Conservation (phyloP, 2,797 vertebrate genomes). For the Eulemur coronatus region DNA sequence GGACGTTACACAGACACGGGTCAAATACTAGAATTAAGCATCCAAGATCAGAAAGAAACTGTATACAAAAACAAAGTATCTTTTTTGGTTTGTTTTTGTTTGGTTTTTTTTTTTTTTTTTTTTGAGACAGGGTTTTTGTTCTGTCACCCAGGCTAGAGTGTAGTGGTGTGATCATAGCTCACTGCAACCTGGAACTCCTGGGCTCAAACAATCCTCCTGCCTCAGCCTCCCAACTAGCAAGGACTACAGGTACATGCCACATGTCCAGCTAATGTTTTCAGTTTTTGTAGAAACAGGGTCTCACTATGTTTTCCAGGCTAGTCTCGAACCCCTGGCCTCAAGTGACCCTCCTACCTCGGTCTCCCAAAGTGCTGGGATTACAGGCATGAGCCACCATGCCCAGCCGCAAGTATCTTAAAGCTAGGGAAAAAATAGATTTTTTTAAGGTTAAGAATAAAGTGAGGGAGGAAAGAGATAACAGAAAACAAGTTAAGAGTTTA, state of each 20-base stretch:
- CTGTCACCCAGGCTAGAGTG: not conserved
- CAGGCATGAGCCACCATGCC: not conserved
- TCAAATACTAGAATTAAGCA: slow-evolving; percentile 7
- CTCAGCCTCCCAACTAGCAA: not conserved
- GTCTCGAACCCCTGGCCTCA: not conserved
- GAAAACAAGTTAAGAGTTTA: not conserved
- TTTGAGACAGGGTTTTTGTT: not conserved
- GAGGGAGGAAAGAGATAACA: not conserved
- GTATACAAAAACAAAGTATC: not conserved
- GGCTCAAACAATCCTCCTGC: not conserved
- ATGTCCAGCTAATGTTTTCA: not conserved
- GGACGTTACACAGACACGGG: not conserved
- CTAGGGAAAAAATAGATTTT: not conserved
- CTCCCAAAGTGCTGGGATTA: not conserved
- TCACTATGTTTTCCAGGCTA: not conserved
- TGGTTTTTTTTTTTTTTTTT: too few relatives aligned
- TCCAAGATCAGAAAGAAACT: not conserved
- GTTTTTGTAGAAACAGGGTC: not conserved
- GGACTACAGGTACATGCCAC: not conserved
- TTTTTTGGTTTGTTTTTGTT: too few relatives aligned
- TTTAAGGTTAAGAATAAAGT: not conserved
- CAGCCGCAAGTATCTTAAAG: not conserved
- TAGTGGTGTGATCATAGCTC: not conserved
- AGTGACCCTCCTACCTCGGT: not conserved
- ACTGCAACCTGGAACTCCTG: not conserved